Conservation (phyloP, 2,113 vertebrate species). For the Sinocyclocheilus rhinocerous region DNA sequence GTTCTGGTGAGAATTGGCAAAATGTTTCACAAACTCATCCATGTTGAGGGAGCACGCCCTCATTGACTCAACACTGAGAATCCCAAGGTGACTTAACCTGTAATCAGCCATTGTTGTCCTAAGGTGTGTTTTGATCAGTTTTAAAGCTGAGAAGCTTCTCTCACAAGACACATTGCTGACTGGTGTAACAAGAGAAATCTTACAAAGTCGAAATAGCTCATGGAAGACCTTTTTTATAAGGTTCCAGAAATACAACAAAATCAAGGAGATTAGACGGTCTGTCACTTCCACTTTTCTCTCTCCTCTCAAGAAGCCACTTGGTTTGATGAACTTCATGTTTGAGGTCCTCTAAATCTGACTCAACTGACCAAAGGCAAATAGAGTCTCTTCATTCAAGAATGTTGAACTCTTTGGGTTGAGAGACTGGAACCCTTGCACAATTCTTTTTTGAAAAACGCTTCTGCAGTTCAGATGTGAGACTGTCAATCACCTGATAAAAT, state of each 20-base stretch:
- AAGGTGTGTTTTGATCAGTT: background rate
- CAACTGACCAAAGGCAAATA: background rate
- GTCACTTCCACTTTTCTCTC: background rate
- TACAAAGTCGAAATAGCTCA: background rate
- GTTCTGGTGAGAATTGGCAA: no score
- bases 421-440: conserved; percentile 35
- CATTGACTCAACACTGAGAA: background rate
- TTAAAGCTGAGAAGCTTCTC: background rate
- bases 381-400: background rate
- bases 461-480: background rate
- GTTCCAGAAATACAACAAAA: background rate
- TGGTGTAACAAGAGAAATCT: background rate
- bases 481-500: background rate
- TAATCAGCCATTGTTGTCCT: background rate
- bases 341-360: conserved; percentile 6
- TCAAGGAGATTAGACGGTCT: background rate
- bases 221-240: background rate
- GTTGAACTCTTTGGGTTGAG: conserved; percentile 22
- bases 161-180: background rate
- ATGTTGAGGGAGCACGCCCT: background rate
- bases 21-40: background rate
- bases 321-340: background rate
- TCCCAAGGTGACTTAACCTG: background rate
- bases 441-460: background rate
- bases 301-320: background rate